Evolutionary conservation across 2,113 vertebrate species (phyloP).

Genomic region (Otis tarda): DNA sequence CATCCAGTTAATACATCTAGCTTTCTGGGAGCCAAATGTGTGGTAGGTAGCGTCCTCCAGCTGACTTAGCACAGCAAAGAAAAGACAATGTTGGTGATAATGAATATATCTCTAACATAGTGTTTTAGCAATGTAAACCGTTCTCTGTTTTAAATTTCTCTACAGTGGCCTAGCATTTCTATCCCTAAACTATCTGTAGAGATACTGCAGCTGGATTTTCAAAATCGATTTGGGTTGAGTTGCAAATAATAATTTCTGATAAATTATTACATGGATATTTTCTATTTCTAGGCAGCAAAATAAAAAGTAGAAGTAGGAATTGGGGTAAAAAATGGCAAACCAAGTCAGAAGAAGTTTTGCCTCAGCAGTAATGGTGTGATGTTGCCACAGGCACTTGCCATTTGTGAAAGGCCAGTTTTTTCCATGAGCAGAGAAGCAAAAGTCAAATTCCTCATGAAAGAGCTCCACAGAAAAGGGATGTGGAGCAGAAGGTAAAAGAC

Average conservation of each 20-base stretch:
- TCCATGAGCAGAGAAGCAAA: not conserved
- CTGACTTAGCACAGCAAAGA: not conserved
- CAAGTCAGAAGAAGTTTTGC: not conserved
- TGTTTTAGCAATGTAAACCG: not conserved
- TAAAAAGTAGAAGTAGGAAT: not conserved
- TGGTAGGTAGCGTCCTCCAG: not conserved
- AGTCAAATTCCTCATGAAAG: not conserved
- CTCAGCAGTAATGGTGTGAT: not conserved
- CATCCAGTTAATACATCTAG: not conserved
- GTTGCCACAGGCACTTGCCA: not conserved
- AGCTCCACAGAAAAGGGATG: not conserved
- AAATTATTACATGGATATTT: not conserved
- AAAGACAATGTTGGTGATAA: not conserved
- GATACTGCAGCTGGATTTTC: not conserved
- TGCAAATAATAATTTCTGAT: not conserved
- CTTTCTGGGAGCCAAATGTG: not conserved
- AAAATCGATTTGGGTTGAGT: not conserved
- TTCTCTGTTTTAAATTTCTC: not conserved
- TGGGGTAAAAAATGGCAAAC: not conserved
- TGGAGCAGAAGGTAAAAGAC: not conserved
- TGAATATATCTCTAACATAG: not conserved
- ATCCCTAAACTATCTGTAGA: not conserved
- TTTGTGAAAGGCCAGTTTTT: not conserved
- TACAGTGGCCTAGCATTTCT: not conserved
- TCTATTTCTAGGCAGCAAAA: not conserved